Conservation (phyloP, 2,888 invertebrate genomes). For the Xanthorhoe spadicearia region DNA sequence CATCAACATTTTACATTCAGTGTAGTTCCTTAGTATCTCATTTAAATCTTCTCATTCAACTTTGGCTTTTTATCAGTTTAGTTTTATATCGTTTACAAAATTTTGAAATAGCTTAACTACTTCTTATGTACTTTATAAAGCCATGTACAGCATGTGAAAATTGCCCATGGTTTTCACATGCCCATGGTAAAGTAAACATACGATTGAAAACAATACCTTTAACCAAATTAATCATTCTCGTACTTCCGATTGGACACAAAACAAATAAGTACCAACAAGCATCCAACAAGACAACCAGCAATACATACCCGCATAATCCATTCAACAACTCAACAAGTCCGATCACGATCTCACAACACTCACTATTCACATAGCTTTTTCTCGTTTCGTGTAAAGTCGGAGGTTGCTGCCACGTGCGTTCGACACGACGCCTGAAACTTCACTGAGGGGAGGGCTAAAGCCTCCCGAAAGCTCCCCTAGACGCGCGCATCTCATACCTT, state of each 20-base stretch:
- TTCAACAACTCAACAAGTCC: constrained; percentile 42
- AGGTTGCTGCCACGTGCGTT: constrained; percentile 64
- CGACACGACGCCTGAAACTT: constrained; percentile 54
- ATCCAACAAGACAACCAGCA: constrained; percentile 9
- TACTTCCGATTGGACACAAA: neutral
- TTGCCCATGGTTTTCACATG: too few relatives aligned
- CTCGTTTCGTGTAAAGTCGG: constrained; percentile 50
- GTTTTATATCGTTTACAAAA: neutral
- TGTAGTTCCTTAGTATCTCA: too few relatives aligned
- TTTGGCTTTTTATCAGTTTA: too few relatives aligned
- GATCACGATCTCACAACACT: constrained; percentile 61
- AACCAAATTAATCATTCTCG: neutral
- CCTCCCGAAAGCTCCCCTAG: constrained; percentile 63
- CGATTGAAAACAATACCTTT: neutral
- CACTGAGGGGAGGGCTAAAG: constrained; percentile 76
- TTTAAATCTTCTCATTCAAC: too few relatives aligned
- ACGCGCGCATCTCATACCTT: constrained; percentile 79
- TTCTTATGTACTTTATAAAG: neutral
- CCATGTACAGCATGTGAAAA: neutral
- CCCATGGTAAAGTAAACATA: too few relatives aligned
- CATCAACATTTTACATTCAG: too few relatives aligned
- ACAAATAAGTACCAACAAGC: constrained; percentile 12
- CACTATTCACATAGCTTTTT: constrained; percentile 45
- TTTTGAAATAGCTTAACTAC: neutral
- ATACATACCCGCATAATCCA: constrained; percentile 42